phyloP scores from a whole-genome alignment of 2,113 vertebrate species.

The Butorides virescens region DNA sequence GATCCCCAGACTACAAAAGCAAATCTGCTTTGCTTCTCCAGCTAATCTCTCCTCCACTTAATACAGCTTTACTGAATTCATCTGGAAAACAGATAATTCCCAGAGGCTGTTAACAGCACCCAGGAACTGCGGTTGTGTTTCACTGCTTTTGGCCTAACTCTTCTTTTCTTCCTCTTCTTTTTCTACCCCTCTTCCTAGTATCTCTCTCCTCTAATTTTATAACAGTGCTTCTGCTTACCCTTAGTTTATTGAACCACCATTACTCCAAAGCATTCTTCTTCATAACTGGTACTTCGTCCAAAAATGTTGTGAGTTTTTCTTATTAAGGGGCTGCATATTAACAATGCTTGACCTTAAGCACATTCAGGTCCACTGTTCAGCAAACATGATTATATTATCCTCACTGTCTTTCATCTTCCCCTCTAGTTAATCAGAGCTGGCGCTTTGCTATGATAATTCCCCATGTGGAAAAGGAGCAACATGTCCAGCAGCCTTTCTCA shows the following conservation, averaged over 20 bases:
- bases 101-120: not conserved
- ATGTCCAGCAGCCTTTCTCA: not conserved
- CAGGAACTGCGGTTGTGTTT: not conserved
- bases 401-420: constrained; percentile 20
- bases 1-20: not conserved
- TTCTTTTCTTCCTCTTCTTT: not conserved
- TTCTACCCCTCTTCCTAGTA: accelerated
- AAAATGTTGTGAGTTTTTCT: not conserved
- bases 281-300: not conserved
- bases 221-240: not conserved
- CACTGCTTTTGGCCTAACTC: not conserved
- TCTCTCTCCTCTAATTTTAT: not conserved
- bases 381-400: not conserved
- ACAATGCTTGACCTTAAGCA: constrained; percentile 25
- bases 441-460: not conserved
- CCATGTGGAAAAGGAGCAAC: not conserved
- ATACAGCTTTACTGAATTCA: not conserved
- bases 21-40: constrained; percentile 23
- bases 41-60: constrained; percentile 23
- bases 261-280: not conserved
- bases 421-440: constrained; percentile 13
- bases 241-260: not conserved
- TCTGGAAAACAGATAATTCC: not conserved
- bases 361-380: not conserved
- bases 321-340: not conserved